Evolutionary conservation across 2,113 vertebrate species (phyloP), one percentile per base, ranked within the genome.

Genomic region (Onychostoma macrolepis): DNA sequence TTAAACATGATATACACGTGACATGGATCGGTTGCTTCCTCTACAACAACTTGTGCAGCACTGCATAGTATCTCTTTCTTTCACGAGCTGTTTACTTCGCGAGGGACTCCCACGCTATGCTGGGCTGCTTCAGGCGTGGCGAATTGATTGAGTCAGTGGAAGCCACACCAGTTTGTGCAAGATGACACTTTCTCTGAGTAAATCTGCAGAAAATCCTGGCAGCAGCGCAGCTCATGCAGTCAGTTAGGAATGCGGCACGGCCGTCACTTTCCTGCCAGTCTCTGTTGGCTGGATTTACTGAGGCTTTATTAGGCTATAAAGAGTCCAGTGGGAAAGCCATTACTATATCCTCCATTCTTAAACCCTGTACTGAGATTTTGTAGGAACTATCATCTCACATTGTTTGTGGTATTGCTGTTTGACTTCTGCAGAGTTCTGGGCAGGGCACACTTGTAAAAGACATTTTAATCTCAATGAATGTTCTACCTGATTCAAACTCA

Each of bases 121-220:
- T 87, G 63, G 77, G 88, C 90, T 91, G 88, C 90, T 91, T 92
- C 78, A 89, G 93, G 94, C 95, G 94, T 96, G 93, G 93, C 94
- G 88, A 97, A 97, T 97, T 93, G 94, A 96, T 97, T 96, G 93
- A 87, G 85, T 88, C 87, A 92, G 94, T 96, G 96, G 95, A 95
- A 96, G 93, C 95, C 92, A 94, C 94, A 95, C 93, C 94, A 91
- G 94, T 94, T 94, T 94, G 92, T 93, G 94, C 93, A 94, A 95
- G 91, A 95, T 92, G 94, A 95, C 91, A 94, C 94, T 97, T 96
- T 96, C 95, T 94, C 92, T 92, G 85, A 94, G 93, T 94, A 96
- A 96, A 95, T 95, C 91, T 89, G 90, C 94, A 94, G 93, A 93
- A 95, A 94, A 96, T 94, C 90, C 94, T 94, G 94, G 91, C 94